Conservation (phyloP, 1,140 invertebrate species). For the Diabrotica virgifera region DNA sequence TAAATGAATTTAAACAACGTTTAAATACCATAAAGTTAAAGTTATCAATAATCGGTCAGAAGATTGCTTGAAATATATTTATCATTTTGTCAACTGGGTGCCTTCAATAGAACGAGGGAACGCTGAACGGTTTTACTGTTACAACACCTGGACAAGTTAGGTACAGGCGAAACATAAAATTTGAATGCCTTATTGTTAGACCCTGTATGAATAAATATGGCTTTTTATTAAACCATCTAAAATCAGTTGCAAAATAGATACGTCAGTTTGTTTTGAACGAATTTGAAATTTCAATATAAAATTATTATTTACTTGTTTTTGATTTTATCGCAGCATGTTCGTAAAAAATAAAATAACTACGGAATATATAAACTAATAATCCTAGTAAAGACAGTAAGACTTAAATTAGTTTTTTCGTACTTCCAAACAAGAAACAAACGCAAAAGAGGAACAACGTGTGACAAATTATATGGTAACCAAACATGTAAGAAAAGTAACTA, state of each 20-base stretch:
- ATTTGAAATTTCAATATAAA: no score
- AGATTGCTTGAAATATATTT: constrained; percentile 38
- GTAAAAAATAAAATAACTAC: no score
- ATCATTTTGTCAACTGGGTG: constrained; percentile 40
- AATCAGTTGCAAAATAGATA: neutral
- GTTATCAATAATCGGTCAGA: constrained; percentile 35
- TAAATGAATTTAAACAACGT: neutral
- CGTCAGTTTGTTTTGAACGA: no score
- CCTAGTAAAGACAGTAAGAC: no score
- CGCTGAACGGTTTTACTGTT: constrained; percentile 39
- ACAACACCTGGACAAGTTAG: constrained; percentile 37
- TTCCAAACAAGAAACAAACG: no score
- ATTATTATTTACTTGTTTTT: no score
- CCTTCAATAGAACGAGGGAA: constrained; percentile 21
- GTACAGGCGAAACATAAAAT: constrained; percentile 37
- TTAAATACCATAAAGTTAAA: constrained; percentile 4
- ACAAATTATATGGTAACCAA: no score
- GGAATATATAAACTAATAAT: no score
- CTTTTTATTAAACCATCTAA: neutral
- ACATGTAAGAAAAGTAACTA: no score
- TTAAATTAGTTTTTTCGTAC: no score
- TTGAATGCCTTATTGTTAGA: constrained; percentile 21
- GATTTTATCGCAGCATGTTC: no score
- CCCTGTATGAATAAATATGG: neutral
- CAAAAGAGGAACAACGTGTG: no score